Evolutionary conservation across 2,113 vertebrate genomes (phyloP).

Genomic region (Corythaixoides concolor): DNA sequence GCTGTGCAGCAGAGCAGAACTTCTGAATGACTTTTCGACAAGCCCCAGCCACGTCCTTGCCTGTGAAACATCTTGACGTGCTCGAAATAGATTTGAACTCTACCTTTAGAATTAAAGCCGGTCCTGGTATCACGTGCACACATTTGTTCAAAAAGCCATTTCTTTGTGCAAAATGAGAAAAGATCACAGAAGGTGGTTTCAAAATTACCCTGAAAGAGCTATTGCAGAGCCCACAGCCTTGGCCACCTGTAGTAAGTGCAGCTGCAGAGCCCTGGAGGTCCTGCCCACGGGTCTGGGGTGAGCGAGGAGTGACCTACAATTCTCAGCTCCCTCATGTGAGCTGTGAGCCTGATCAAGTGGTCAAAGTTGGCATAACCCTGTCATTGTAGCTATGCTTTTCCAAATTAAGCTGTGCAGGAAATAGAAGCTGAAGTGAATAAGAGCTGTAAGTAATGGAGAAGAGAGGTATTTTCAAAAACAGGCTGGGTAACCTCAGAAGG

Average conservation of each 20-base stretch:
- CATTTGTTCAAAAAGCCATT: background rate
- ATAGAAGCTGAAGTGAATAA: background rate
- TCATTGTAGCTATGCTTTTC: background rate
- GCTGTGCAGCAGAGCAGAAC: background rate
- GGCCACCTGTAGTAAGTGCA: background rate
- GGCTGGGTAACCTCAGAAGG: background rate
- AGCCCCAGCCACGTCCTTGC: background rate
- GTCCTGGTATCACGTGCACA: fast-evolving
- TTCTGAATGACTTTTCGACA: background rate
- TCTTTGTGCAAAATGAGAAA: background rate
- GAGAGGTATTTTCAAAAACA: background rate
- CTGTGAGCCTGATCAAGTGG: background rate
- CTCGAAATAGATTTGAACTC: background rate
- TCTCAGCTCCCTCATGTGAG: background rate
- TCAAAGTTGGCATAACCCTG: background rate
- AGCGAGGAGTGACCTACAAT: background rate
- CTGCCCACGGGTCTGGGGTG: background rate
- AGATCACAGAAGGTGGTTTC: background rate
- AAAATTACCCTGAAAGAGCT: background rate
- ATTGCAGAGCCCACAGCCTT: background rate
- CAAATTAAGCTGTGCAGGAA: background rate
- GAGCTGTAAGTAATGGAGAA: background rate
- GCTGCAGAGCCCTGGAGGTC: background rate
- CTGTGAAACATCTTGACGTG: background rate
- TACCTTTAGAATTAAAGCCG: background rate